These are phyloP conservation scores for Chrosomus eos DNA, from an alignment of 2,797 vertebrate genomes.

Conservation along the genomic window DNA sequence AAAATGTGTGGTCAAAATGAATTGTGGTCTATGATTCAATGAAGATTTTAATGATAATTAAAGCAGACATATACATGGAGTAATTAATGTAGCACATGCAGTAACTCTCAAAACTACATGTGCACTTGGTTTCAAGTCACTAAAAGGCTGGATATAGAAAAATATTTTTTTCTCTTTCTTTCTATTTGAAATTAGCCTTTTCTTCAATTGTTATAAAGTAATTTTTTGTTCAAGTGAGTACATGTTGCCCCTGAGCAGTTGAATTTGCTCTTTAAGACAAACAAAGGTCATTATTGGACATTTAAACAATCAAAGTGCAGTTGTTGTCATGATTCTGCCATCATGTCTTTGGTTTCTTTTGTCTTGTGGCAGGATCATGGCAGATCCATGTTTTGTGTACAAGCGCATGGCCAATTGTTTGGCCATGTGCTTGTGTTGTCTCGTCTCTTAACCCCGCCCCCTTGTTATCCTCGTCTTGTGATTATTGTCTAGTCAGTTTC, in stretches of 20 bases:
- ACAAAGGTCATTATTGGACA: slow-evolving; percentile 22
- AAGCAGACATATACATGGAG: neutral
- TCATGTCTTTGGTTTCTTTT: no score
- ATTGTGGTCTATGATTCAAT: neutral
- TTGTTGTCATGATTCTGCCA: no score
- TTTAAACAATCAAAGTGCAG: slow-evolving; percentile 26
- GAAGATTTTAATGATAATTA: neutral
- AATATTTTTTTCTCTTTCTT: neutral
- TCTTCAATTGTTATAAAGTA: neutral
- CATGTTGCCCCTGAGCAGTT: neutral
- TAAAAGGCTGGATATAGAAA: neutral
- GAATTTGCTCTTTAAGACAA: slow-evolving; percentile 17
- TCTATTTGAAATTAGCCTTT: neutral
- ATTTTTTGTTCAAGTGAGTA: neutral
- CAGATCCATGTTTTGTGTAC: no score
- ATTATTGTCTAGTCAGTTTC: no score
- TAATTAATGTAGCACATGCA: neutral
- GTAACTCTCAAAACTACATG: neutral
- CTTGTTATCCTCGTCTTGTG: no score
- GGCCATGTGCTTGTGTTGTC: no score
- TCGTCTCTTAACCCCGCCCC: no score
- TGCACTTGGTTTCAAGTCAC: neutral
- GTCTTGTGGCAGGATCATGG: no score
- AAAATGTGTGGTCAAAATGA: neutral
- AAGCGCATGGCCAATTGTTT: no score